Evolutionary conservation across 2,113 vertebrate genomes (phyloP).

Genomic region (Aleadryas rufinucha): DNA sequence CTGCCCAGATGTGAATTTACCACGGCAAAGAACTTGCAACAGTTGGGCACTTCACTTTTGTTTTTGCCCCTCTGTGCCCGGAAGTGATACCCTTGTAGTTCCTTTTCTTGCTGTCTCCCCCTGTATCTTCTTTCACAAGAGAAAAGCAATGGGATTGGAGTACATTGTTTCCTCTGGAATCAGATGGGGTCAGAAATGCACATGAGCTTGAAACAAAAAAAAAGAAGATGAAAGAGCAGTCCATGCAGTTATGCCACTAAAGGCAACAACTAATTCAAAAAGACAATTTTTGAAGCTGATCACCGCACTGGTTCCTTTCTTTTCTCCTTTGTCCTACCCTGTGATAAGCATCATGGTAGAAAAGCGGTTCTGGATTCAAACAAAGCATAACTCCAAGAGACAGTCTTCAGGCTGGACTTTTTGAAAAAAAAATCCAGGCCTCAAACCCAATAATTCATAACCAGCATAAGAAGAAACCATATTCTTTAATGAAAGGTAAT

Average conservation of each 20-base stretch:
- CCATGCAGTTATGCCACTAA: neutral
- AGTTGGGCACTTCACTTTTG: neutral
- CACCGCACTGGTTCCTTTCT: neutral
- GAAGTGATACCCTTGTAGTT: neutral
- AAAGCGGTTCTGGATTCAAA: neutral
- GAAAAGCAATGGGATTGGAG: neutral
- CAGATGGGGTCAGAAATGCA: neutral
- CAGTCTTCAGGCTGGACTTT: neutral
- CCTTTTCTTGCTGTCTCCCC: neutral
- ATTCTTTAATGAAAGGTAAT: neutral
- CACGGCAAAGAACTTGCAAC: neutral
- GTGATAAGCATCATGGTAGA: neutral
- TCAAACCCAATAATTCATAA: neutral
- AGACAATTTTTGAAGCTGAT: neutral
- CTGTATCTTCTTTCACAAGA: neutral
- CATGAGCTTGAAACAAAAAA: neutral
- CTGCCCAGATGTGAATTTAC: neutral
- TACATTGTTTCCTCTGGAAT: neutral
- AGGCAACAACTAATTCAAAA: neutral
- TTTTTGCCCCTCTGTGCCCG: neutral
- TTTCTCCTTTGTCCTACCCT: neutral
- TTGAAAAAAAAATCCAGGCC: neutral
- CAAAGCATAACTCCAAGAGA: neutral
- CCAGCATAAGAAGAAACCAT: neutral
- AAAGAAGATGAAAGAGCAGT: neutral